phyloP scores from a whole-genome alignment of 2,888 invertebrate genomes.

The Chymomyza procnemis region DNA sequence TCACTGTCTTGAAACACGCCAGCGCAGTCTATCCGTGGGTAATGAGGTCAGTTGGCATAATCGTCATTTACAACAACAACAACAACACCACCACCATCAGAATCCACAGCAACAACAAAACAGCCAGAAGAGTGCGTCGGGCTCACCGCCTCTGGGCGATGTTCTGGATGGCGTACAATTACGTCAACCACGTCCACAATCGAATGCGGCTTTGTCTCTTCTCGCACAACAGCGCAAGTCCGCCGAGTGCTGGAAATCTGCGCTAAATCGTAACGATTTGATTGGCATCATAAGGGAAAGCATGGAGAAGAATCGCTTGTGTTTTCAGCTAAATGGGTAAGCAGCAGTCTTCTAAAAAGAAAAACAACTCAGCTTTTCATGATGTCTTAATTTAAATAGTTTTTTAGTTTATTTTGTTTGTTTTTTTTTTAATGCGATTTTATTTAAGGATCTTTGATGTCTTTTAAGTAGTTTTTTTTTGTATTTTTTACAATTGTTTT shows the following conservation, averaged over 20 bases:
- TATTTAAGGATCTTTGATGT: no score
- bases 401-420: slow-evolving; percentile 16
- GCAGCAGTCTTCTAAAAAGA: slow-evolving; percentile 47
- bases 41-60: slow-evolving; percentile 77
- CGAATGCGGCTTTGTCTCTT: slow-evolving; percentile 48
- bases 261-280: slow-evolving; percentile 88
- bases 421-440: no score
- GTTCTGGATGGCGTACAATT: slow-evolving; percentile 73
- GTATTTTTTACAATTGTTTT: no score
- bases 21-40: slow-evolving; percentile 78
- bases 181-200: slow-evolving; percentile 63
- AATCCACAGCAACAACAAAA: slow-evolving; percentile 35
- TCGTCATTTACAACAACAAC: slow-evolving; percentile 65
- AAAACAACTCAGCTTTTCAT: not conserved
- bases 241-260: slow-evolving; percentile 83
- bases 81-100: slow-evolving; percentile 39
- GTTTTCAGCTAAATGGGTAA: slow-evolving; percentile 90
- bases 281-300: slow-evolving; percentile 93
- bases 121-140: slow-evolving; percentile 53
- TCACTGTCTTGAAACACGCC: slow-evolving; percentile 76
- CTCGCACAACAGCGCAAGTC: slow-evolving; percentile 69
- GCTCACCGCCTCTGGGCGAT: slow-evolving; percentile 60
- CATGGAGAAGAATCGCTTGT: slow-evolving; percentile 93
- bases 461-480: no score
- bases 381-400: not conserved